These are phyloP conservation scores for Matsumyia berberina DNA, from an alignment of 2,888 invertebrate genomes.

Conservation along the genomic window DNA sequence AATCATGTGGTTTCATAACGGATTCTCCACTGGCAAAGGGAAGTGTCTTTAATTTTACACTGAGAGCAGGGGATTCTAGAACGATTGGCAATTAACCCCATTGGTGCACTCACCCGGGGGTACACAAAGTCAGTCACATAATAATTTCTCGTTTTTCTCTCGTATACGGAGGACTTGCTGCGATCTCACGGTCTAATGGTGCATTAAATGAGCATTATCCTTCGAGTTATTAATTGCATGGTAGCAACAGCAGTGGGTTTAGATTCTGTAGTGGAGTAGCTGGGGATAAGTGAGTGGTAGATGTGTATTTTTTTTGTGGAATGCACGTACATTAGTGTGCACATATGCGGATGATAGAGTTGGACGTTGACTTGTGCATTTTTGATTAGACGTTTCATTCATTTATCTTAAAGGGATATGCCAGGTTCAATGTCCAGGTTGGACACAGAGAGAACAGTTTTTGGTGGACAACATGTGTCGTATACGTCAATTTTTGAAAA, in stretches of 20 bases:
- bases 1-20: slow-evolving; percentile 52
- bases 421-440: not conserved
- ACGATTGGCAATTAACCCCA: slow-evolving; percentile 15
- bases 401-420: not conserved
- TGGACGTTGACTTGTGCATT: slow-evolving; percentile 29
- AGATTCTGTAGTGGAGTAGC: slow-evolving; percentile 1
- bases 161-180: slow-evolving; percentile 2
- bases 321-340: too few relatives aligned
- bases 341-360: not conserved
- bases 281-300: not conserved
- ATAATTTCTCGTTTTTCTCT: slow-evolving; percentile 14
- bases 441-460: not conserved
- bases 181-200: slow-evolving; percentile 58
- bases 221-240: slow-evolving; percentile 60
- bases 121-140: not conserved
- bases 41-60: not conserved
- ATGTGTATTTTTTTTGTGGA: too few relatives aligned
- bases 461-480: too few relatives aligned
- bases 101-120: not conserved
- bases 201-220: slow-evolving; percentile 64
- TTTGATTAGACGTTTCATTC: slow-evolving; percentile 10
- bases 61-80: slow-evolving; percentile 15
- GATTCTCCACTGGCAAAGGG: slow-evolving; percentile 4
- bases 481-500: too few relatives aligned
- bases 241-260: slow-evolving; percentile 21